Evolutionary conservation across 2,113 vertebrate genomes (phyloP).

Genomic region (Peromyscus leucopus): DNA sequence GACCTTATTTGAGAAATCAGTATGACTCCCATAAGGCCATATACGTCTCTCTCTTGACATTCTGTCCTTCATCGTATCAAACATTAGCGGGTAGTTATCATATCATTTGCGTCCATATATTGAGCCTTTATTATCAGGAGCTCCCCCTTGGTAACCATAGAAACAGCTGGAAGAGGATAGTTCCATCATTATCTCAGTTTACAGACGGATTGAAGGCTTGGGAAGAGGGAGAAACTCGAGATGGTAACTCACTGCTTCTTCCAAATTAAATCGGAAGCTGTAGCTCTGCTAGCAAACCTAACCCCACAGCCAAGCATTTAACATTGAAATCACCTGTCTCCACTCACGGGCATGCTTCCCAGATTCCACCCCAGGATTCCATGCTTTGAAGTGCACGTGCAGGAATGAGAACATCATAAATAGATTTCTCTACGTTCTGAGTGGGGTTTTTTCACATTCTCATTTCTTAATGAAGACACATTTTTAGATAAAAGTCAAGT

Average conservation of each 20-base stretch:
- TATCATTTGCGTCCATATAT: background rate
- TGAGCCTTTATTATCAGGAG: background rate
- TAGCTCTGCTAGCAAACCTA: background rate
- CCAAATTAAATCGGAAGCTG: background rate
- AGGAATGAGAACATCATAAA: background rate
- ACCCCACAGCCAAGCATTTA: background rate
- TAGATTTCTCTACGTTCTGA: background rate
- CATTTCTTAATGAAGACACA: conserved; percentile 38
- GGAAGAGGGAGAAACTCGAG: background rate
- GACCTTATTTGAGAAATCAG: background rate
- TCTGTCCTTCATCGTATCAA: background rate
- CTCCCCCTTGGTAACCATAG: background rate
- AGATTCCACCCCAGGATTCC: background rate
- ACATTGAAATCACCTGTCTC: background rate
- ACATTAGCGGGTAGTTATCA: background rate
- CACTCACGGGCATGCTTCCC: background rate
- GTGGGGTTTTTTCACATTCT: background rate
- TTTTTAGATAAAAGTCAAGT: background rate
- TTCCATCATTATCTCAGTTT: background rate
- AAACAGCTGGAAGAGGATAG: background rate
- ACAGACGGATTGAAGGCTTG: background rate
- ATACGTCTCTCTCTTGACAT: background rate
- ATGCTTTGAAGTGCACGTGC: background rate
- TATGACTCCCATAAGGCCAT: background rate
- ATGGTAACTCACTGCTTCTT: background rate